phyloP scores from a whole-genome alignment of 2,888 invertebrate genomes.

The Carabus problematicus region DNA sequence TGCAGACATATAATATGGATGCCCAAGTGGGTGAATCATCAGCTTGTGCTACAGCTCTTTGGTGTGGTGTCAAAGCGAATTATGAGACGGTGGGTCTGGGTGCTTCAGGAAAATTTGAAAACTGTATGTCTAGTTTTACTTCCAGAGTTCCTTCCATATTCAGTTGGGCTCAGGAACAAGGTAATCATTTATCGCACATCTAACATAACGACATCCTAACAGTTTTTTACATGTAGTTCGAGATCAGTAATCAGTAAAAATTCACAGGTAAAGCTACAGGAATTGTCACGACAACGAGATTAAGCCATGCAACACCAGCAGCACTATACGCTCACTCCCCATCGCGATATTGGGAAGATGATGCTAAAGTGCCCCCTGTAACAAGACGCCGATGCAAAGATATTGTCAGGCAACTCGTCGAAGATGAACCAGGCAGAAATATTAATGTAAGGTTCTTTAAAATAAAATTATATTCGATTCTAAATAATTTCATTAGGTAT shows the following conservation, averaged over 20 bases:
- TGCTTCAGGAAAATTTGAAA: constrained; percentile 67
- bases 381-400: constrained; percentile 61
- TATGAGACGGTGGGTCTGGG: constrained; percentile 72
- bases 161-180: constrained; percentile 71
- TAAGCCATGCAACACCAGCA: constrained; percentile 62
- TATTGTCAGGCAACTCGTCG: constrained; percentile 69
- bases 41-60: constrained; percentile 74
- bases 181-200: constrained; percentile 58
- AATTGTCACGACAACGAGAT: constrained; percentile 70
- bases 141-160: constrained; percentile 69
- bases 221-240: not conserved
- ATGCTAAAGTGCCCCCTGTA: constrained; percentile 54
- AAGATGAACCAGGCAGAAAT: constrained; percentile 66
- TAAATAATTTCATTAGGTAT: constrained; percentile 55
- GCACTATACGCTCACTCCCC: constrained; percentile 48
- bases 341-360: constrained; percentile 57
- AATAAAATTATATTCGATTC: not conserved
- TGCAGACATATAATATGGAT: constrained; percentile 75
- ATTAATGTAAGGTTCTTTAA: constrained; percentile 60
- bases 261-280: constrained; percentile 54
- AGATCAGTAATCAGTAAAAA: constrained; percentile 3
- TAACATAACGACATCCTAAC: not conserved
- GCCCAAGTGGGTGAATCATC: constrained; percentile 77
- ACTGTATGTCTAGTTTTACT: constrained; percentile 66
- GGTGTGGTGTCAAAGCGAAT: constrained; percentile 74